Percentiles rank a stretch among this genome's conserved stretches.
Evolutionary conservation across 2,113 vertebrate genomes (phyloP).

Genomic region (Machaerirhynchus nigripectus): DNA sequence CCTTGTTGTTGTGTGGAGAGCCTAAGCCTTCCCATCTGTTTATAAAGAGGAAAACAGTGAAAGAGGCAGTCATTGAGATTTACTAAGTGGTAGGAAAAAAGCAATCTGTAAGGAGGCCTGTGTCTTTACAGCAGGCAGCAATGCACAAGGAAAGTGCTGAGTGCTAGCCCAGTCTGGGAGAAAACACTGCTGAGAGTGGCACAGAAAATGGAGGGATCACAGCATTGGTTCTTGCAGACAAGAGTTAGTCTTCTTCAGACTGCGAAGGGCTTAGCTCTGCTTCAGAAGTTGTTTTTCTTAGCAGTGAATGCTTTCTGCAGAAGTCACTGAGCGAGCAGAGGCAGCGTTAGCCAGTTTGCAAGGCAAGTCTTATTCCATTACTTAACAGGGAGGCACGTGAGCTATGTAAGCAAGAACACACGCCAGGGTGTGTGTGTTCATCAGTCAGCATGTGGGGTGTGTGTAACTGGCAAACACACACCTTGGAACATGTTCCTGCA

Average conservation of each 20-base stretch:
- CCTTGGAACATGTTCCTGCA: constrained; percentile 57
- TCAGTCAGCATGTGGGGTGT: constrained; percentile 55
- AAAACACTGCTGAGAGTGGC: not conserved
- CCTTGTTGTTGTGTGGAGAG: not conserved
- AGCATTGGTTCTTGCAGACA: not conserved
- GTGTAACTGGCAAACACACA: constrained; percentile 41
- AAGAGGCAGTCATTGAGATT: not conserved
- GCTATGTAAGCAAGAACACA: constrained; percentile 52
- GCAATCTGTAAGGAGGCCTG: not conserved
- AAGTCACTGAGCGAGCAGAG: not conserved
- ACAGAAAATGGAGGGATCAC: not conserved
- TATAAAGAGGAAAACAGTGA: not conserved
- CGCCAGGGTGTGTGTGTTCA: constrained; percentile 50
- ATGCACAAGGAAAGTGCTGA: not conserved
- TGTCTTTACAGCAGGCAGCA: not conserved
- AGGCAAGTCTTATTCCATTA: constrained; percentile 57
- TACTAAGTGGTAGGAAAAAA: not conserved
- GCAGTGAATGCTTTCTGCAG: constrained; percentile 14
- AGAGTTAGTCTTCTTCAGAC: not conserved
- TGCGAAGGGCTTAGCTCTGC: not conserved
- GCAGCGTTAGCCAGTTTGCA: not conserved
- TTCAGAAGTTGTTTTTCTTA: constrained; percentile 19
- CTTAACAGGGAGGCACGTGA: constrained; percentile 45
- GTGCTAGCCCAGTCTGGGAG: not conserved
- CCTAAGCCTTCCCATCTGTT: not conserved